Conservation (phyloP, 92 coral and sea anemone species). For the Plumapathes pennacea region DNA sequence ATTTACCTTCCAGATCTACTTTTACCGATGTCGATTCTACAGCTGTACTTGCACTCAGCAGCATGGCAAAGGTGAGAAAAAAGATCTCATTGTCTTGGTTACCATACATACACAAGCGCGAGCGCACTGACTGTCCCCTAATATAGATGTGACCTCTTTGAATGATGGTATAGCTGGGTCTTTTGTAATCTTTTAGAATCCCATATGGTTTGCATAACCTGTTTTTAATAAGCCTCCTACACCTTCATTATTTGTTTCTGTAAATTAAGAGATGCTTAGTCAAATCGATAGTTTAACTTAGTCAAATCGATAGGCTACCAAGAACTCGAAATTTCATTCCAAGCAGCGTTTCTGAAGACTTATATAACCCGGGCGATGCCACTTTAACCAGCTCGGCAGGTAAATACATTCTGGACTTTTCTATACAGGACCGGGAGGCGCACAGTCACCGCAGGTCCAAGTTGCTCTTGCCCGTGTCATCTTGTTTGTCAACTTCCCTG, state of each 20-base stretch:
- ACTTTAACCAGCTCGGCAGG: background rate
- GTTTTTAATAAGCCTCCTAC: too few relatives aligned
- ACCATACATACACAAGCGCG: too few relatives aligned
- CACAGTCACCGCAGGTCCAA: slow-evolving; percentile 69
- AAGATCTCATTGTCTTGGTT: background rate
- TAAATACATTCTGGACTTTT: background rate
- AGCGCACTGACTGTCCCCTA: too few relatives aligned
- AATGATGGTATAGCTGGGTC: too few relatives aligned
- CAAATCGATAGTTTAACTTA: too few relatives aligned
- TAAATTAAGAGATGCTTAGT: too few relatives aligned
- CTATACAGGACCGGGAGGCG: slow-evolving; percentile 75
- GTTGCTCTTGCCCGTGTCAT: slow-evolving; percentile 16
- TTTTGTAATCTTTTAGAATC: too few relatives aligned
- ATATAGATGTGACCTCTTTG: too few relatives aligned
- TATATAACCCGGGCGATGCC: background rate
- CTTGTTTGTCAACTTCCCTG: slow-evolving; percentile 19
- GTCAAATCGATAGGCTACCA: too few relatives aligned
- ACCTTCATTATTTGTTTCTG: too few relatives aligned
- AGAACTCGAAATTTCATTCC: too few relatives aligned
- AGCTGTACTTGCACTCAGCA: slow-evolving; percentile 85
- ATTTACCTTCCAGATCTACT: slow-evolving; percentile 55
- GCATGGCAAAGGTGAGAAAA: slow-evolving; percentile 88
- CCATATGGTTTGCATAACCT: too few relatives aligned
- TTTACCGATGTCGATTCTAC: slow-evolving; percentile 86
- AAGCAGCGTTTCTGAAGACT: background rate